phyloP scores from a whole-genome alignment of 2,888 invertebrate species.

The Empis livida region DNA sequence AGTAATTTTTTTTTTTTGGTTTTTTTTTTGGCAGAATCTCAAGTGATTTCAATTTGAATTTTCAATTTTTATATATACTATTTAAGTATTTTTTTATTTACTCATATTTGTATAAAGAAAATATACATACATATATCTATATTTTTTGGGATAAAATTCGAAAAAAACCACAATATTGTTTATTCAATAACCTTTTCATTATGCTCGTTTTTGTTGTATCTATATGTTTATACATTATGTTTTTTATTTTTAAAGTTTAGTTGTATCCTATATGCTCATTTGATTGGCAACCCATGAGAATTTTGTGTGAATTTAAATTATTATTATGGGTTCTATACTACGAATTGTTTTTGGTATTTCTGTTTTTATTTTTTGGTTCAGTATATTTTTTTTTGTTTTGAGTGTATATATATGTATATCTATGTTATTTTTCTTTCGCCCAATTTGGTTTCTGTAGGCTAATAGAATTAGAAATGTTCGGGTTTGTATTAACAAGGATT shows the following conservation, averaged over 20 bases:
- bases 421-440: too few relatives aligned
- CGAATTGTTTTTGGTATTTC: too few relatives aligned
- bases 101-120: neutral
- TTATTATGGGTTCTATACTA: too few relatives aligned
- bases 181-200: slow-evolving; percentile 1
- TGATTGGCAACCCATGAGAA: slow-evolving; percentile 1
- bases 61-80: neutral
- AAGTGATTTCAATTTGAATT: neutral
- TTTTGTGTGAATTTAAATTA: neutral
- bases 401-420: too few relatives aligned
- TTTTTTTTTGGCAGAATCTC: neutral
- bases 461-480: too few relatives aligned
- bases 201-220: neutral
- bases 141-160: neutral
- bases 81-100: neutral
- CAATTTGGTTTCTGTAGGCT: too few relatives aligned
- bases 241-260: neutral
- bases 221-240: too few relatives aligned
- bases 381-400: too few relatives aligned
- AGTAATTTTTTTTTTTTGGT: neutral
- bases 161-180: neutral
- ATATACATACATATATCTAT: neutral
- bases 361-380: too few relatives aligned
- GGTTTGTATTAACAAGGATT: too few relatives aligned
- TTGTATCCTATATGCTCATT: neutral